Conservation (phyloP, 1,140 invertebrate genomes). For the Centruroides sculpturatus region DNA sequence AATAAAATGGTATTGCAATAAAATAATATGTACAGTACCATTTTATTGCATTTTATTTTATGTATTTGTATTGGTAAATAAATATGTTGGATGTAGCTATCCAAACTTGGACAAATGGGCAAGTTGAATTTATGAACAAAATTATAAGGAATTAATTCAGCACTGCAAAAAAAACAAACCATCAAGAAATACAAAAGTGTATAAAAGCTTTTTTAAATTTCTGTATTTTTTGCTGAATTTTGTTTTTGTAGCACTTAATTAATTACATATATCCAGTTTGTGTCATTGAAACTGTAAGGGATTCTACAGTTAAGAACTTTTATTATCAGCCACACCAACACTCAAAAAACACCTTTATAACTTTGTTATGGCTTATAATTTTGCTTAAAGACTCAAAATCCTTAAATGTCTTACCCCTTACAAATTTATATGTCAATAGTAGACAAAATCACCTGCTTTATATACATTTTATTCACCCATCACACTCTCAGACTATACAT, state of each 20-base stretch:
- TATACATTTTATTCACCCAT: background rate
- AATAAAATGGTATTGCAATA: conserved; percentile 3
- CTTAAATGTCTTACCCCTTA: background rate
- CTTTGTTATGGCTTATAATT: background rate
- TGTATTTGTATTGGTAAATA: too few relatives aligned
- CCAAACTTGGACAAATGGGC: conserved; percentile 7
- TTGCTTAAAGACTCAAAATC: background rate
- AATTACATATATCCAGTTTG: too few relatives aligned
- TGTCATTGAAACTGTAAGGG: too few relatives aligned
- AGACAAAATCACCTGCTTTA: background rate
- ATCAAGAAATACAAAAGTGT: too few relatives aligned
- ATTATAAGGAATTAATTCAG: background rate
- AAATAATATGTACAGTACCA: too few relatives aligned
- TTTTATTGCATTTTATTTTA: too few relatives aligned
- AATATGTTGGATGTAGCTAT: too few relatives aligned
- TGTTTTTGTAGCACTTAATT: too few relatives aligned
- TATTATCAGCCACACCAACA: background rate
- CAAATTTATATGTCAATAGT: background rate
- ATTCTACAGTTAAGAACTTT: background rate
- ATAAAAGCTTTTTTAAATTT: too few relatives aligned
- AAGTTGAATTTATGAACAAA: conserved; percentile 4
- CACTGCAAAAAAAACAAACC: too few relatives aligned
- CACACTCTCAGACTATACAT: background rate
- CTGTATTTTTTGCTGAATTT: too few relatives aligned
- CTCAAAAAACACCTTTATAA: background rate